Evolutionary conservation across 2,113 vertebrate species (phyloP).

Genomic region (Struthidea cinerea): DNA sequence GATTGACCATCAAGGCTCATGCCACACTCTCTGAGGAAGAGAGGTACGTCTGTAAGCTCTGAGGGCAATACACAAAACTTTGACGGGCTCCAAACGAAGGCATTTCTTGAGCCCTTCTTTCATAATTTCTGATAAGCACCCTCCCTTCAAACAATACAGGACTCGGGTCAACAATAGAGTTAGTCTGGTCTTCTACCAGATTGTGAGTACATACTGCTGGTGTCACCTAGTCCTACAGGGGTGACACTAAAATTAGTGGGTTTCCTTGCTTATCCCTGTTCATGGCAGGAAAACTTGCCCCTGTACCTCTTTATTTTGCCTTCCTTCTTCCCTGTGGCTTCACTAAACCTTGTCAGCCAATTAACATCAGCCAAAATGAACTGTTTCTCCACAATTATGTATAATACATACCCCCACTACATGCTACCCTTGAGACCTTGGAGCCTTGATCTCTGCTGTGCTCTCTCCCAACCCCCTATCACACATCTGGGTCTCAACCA

Average conservation of each 20-base stretch:
- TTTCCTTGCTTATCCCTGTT: not conserved
- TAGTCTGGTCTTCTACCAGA: not conserved
- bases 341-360: not conserved
- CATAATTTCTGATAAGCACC: not conserved
- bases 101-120: not conserved
- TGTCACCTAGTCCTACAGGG: not conserved
- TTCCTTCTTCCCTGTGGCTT: not conserved
- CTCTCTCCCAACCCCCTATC: not conserved
- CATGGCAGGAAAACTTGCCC: not conserved
- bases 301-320: not conserved
- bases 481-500: not conserved
- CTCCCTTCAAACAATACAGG: not conserved
- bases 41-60: not conserved
- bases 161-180: not conserved
- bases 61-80: not conserved
- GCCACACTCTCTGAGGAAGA: not conserved
- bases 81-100: not conserved
- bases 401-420: not conserved
- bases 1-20: not conserved
- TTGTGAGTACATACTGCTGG: not conserved
- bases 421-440: not conserved
- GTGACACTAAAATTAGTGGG: not conserved
- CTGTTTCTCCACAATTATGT: not conserved
- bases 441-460: not conserved
- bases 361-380: not conserved